A percentile compares a stretch with the other conserved stretches of the same genome.
phyloP scores from a whole-genome alignment of 2,113 vertebrate genomes.

The Barbus barbus region DNA sequence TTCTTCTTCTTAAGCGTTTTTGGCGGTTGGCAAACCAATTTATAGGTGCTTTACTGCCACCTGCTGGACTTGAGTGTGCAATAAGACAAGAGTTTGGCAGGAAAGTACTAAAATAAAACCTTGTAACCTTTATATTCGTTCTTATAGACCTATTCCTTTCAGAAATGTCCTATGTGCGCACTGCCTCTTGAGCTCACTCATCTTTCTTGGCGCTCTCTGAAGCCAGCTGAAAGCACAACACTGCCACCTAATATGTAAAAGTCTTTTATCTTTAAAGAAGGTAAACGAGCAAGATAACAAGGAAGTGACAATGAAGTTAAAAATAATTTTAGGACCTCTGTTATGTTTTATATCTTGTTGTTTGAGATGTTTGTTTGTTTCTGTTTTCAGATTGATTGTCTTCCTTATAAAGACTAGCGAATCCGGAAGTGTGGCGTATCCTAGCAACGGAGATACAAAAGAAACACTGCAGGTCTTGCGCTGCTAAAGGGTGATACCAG shows the following conservation, averaged over 20 bases:
- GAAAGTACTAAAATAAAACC: no score
- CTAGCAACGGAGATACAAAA: slow-evolving; percentile 15
- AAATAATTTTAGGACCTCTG: not conserved
- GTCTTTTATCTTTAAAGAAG: not conserved
- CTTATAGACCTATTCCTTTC: no score
- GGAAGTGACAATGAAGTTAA: not conserved
- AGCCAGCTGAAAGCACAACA: not conserved
- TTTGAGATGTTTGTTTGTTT: not conserved
- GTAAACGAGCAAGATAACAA: not conserved
- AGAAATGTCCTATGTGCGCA: no score
- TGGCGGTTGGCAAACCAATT: no score
- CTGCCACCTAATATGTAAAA: not conserved
- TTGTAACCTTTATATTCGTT: no score
- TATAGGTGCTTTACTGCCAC: no score
- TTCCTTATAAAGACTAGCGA: not conserved
- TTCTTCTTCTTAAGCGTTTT: no score
- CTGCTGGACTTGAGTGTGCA: no score
- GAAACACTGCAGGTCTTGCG: not conserved
- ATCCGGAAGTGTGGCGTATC: slow-evolving; percentile 17
- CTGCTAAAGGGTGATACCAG: not conserved
- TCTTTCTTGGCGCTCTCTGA: not conserved
- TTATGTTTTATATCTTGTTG: not conserved
- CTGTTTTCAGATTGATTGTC: not conserved
- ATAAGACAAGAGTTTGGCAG: no score
- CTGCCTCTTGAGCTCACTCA: not conserved